Percentiles rank a stretch among this genome's conserved stretches.
phyloP scores from a whole-genome alignment of 64 coral and sea anemone genomes.

The Stichodactyla mertensii region DNA sequence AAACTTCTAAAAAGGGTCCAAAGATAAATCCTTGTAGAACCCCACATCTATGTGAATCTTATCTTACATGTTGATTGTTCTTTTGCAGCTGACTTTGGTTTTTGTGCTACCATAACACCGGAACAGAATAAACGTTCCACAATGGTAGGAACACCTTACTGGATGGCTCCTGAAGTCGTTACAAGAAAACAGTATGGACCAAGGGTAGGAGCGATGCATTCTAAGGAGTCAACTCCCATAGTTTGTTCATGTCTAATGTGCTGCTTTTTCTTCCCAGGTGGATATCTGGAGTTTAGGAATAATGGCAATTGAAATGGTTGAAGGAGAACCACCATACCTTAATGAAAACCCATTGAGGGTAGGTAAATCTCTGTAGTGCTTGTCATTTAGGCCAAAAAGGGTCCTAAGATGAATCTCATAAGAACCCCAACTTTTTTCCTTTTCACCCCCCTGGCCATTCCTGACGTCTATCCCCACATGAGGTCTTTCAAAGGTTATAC shows the following conservation, averaged over 20 bases:
- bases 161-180: constrained; percentile 98
- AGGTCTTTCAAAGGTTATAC: too few relatives aligned
- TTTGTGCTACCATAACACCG: constrained; percentile 96
- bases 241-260: background rate
- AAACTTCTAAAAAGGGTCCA: background rate
- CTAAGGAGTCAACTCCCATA: background rate
- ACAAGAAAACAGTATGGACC: constrained; percentile 97
- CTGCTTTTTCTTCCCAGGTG: constrained; percentile 41
- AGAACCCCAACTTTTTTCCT: too few relatives aligned
- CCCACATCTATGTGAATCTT: background rate
- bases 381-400: too few relatives aligned
- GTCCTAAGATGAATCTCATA: too few relatives aligned
- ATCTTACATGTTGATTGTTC: background rate
- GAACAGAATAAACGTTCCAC: constrained; percentile 98
- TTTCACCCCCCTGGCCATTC: too few relatives aligned
- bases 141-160: constrained; percentile 98
- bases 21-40: background rate
- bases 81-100: constrained; percentile 95
- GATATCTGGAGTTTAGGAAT: constrained; percentile 99
- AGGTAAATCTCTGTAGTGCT: constrained; percentile 12
- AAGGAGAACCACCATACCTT: constrained; percentile 93
- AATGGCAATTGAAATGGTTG: constrained; percentile 99
- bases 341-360: constrained; percentile 99
- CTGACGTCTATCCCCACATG: too few relatives aligned
- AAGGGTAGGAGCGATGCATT: constrained; percentile 35